Evolutionary conservation across 2,797 vertebrate genomes (phyloP).

Genomic region (Apodemus agrarius): DNA sequence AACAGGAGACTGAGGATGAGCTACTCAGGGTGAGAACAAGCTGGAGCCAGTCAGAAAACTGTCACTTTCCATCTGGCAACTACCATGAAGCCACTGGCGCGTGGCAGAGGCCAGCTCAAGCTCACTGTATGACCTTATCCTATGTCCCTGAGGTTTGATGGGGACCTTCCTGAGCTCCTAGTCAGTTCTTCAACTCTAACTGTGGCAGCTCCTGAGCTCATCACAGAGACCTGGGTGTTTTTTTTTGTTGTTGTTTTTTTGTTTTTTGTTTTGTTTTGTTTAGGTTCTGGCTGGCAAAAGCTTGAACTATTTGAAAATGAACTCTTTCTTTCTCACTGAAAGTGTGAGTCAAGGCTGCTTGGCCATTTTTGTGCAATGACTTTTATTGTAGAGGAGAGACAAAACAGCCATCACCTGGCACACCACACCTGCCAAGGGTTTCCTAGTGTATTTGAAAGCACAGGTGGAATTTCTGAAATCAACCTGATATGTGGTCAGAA

Average conservation of each 20-base stretch:
- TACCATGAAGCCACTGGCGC: background rate
- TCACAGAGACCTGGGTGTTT: background rate
- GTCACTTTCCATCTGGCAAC: background rate
- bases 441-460: background rate
- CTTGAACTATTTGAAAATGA: background rate
- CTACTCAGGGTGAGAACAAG: background rate
- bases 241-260: too few species aligned
- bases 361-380: background rate
- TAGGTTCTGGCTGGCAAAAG: background rate
- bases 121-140: background rate
- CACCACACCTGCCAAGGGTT: background rate
- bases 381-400: background rate
- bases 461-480: background rate
- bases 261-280: too few species aligned
- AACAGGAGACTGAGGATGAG: background rate
- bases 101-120: too few species aligned
- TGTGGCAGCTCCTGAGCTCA: background rate
- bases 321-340: background rate
- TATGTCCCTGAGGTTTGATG: background rate
- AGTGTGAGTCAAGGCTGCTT: background rate
- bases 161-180: background rate
- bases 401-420: background rate
- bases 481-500: background rate
- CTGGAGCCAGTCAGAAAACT: background rate
- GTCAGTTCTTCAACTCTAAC: background rate